Base-by-base conservation (phyloP, 1,140 invertebrate genomes). In the Drosophila orena region DNA sequence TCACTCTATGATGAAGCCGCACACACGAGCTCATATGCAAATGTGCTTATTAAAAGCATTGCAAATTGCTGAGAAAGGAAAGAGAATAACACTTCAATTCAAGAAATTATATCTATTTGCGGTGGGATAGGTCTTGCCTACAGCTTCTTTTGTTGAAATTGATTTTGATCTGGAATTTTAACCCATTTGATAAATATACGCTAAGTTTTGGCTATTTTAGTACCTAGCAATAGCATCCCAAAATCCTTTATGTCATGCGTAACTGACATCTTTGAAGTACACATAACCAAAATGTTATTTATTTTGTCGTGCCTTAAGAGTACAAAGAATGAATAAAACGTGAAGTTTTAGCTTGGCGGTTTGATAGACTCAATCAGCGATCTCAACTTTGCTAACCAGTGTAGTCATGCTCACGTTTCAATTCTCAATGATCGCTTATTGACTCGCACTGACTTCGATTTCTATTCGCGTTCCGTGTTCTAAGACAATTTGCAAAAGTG, bases 401-500 rank as follows among this genome's bases (percentile, higher is more conserved):
- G 60, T 76, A 64, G 47, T 75, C 72, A 57, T 66, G 37, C 34
- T 54, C 71, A 75, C 72, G 72, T 53, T 74, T 70, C 35, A 49
- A 49, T 64, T 40, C 43, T 46, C 58, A 74, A 55, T 56, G 50
- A 74, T 74, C 71, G 70, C 52, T 40, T 55, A 62, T 62, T 74
- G 58, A 65, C 59, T 74, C 34, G 52, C 27, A 57, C 65, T 60
- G 66, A 80, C 83, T 85, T 85, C 75, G 81, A 81, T 85, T 86
- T 85, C 73, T 58, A 76, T 81, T 81, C 42, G 40, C 52, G 55
- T 86, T 81, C 77, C 42, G 57, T 56, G 55, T 86, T 81, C 78
- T 83, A 40, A 61, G 17, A 73, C 60, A 44, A 80, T 84, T 86
- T 81, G 83, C 78, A 88, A 88, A 85, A 85, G 81, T 85, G 81